Conservation (phyloP, 2,797 vertebrate genomes). For the Pogoniulus pusillus region DNA sequence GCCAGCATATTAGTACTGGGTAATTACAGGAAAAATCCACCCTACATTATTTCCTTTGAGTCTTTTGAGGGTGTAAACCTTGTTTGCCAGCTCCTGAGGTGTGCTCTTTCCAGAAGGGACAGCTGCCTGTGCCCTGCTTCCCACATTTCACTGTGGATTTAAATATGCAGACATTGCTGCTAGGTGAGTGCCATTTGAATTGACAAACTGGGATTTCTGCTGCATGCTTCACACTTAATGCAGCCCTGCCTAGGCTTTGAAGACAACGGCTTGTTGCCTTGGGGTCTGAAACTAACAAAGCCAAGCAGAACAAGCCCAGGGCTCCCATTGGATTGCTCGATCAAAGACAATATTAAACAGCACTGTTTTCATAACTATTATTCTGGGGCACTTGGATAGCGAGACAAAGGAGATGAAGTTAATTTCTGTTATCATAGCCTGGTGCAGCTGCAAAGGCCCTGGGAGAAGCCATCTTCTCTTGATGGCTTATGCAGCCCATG, state of each 20-base stretch:
- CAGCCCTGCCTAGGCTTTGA: slow-evolving; percentile 67
- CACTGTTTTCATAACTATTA: slow-evolving; percentile 72
- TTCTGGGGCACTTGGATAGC: slow-evolving; percentile 61
- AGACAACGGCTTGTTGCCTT: slow-evolving; percentile 73
- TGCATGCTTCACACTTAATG: not conserved
- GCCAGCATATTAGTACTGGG: not conserved
- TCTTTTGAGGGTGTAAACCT: not conserved
- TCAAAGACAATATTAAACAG: slow-evolving; percentile 78
- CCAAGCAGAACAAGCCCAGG: slow-evolving; percentile 55
- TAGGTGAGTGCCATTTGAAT: slow-evolving; percentile 67
- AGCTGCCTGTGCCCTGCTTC: not conserved
- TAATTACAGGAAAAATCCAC: not conserved
- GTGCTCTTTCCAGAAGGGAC: slow-evolving; percentile 2
- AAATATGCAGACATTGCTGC: slow-evolving; percentile 40
- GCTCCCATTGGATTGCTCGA: slow-evolving; percentile 69
- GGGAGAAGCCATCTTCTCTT: slow-evolving; percentile 65
- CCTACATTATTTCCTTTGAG: not conserved
- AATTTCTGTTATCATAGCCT: slow-evolving; percentile 72
- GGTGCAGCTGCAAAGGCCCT: slow-evolving; percentile 51
- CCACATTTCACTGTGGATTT: slow-evolving; percentile 31
- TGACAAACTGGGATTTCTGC: slow-evolving; percentile 73
- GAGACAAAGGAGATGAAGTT: slow-evolving; percentile 62
- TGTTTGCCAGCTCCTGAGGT: not conserved
- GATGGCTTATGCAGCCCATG: slow-evolving; percentile 36
- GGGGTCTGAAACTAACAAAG: slow-evolving; percentile 76